Evolutionary conservation across 2,888 invertebrate genomes (phyloP), one percentile per base, ranked within the genome.

Genomic region (Calliopum simillimum): DNA sequence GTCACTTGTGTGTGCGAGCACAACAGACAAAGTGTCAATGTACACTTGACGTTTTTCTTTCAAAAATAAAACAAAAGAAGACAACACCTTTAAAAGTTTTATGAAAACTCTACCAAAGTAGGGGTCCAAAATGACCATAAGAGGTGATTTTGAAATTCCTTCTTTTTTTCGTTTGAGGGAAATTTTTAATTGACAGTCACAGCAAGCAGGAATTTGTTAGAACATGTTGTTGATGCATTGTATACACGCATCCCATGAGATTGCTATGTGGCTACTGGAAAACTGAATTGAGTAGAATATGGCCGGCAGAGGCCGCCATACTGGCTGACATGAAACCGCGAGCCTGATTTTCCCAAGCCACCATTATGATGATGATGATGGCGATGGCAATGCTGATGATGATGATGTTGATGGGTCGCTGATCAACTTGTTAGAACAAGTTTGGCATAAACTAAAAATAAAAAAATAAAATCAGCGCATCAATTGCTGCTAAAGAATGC

Each of bases 391-490:
- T 8, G 33, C 5, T 33, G 8, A 33, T 33, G 5, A 33, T 33
- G 33, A 21, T 19, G 61, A 12, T 12, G 33, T 4, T 14, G 19
- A 64, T 14, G 13, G 25, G 41, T 33, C 25, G 25, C 19, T 41
- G 64, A 64, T 49, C 64, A 64, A 33, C 64, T 51, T 64, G 64
- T 64, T 64, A 51, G 64, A 64, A 33, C 51, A 51, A 51, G 64
- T 41, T 64, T n/a, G 41, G 33, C n/a, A n/a, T n/a, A n/a, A n/a
- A n/a, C n/a, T n/a, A n/a, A 64, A 16, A 49, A 33, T 5, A 33
- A 33, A 33, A 33, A 33, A 33, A 19, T 51, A 33, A 51, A 51
- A 16, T 33, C 33, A 51, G 51, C 51, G 23, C 51, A 53, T 13
- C 23, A 23, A 11, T 23, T 23, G 23, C 8, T 23, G 46, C 46